Evolutionary conservation across 2,888 invertebrate species (phyloP).

Genomic region (Prosapia bicincta): DNA sequence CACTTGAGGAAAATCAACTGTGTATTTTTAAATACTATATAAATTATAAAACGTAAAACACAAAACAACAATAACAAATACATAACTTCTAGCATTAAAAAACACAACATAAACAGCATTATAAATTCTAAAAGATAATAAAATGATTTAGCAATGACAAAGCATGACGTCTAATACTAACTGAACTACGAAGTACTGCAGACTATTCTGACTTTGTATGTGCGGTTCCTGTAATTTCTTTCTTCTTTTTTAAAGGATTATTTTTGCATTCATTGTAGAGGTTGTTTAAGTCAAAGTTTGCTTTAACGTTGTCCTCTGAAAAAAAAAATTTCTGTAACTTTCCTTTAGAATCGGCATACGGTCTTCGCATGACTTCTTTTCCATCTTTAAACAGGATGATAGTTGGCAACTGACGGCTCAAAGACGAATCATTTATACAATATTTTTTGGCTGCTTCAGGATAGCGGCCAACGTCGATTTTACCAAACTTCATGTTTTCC

Average conservation of each 20-base stretch:
- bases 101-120: neutral
- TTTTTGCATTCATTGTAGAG: conserved; percentile 74
- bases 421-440: conserved; percentile 81
- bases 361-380: conserved; percentile 76
- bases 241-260: conserved; percentile 45
- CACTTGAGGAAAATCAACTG: too few relatives aligned
- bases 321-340: conserved; percentile 68
- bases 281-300: conserved; percentile 85
- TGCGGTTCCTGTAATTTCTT: conserved; percentile 13
- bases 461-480: conserved; percentile 90
- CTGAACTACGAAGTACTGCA: neutral
- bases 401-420: conserved; percentile 91
- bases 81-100: neutral
- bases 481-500: conserved; percentile 91
- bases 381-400: conserved; percentile 82
- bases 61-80: neutral
- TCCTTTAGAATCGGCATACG: conserved; percentile 74
- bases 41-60: neutral
- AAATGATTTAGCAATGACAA: neutral
- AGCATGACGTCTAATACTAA: neutral
- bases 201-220: conserved; percentile 26
- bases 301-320: conserved; percentile 81
- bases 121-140: neutral
- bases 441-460: conserved; percentile 80
- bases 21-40: neutral